Conservation (phyloP, 1,140 invertebrate species). For the Listronotus bonariensis region DNA sequence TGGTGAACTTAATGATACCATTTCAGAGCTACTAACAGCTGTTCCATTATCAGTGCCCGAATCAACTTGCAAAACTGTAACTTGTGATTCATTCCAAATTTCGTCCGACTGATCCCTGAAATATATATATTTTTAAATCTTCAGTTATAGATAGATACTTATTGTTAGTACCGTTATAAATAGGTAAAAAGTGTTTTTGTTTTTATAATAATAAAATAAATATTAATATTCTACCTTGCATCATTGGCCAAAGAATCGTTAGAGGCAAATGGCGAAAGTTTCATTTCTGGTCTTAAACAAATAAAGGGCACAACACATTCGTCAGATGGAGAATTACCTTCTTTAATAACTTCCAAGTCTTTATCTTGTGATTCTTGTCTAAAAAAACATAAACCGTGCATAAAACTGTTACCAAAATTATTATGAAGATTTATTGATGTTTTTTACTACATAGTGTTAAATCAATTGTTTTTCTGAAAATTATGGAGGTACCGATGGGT, state of each 20-base stretch:
- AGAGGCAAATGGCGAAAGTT: slow-evolving; percentile 74
- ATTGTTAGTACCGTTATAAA: no score
- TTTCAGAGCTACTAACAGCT: slow-evolving; percentile 63
- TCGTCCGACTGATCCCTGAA: slow-evolving; percentile 79
- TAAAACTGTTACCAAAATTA: no score
- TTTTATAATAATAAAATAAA: slow-evolving; percentile 13
- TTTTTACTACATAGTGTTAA: not conserved
- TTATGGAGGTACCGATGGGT: not conserved
- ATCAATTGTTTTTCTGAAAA: not conserved
- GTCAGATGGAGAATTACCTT: slow-evolving; percentile 48
- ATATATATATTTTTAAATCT: no score
- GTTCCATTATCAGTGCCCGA: slow-evolving; percentile 68
- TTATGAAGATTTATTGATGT: no score
- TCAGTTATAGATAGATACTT: no score
- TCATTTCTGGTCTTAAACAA: slow-evolving; percentile 51
- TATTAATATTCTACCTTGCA: slow-evolving; percentile 56
- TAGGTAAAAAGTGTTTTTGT: no score
- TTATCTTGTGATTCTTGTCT: slow-evolving; percentile 57
- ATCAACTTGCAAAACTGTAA: slow-evolving; percentile 77
- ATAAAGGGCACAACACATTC: slow-evolving; percentile 55
- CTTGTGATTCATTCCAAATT: slow-evolving; percentile 86
- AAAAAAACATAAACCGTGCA: no score
- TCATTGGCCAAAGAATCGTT: slow-evolving; percentile 79
- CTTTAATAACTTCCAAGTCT: slow-evolving; percentile 34
- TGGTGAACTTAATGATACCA: slow-evolving; percentile 62